phyloP scores from a whole-genome alignment of 2,113 vertebrate genomes.

The Oreochromis spilurus region DNA sequence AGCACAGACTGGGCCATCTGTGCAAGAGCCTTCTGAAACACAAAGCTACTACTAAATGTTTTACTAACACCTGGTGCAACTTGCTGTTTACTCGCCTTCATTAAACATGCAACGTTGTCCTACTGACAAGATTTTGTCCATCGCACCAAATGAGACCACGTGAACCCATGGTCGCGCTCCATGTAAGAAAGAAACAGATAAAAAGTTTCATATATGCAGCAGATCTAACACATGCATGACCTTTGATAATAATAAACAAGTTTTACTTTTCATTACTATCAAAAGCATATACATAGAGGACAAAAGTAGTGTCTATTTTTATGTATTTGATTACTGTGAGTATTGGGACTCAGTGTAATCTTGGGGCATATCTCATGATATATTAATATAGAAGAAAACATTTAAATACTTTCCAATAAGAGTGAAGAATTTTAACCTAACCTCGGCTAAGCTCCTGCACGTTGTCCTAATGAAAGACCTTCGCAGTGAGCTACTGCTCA shows the following conservation, averaged over 20 bases:
- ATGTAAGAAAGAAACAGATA: neutral
- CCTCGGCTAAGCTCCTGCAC: neutral
- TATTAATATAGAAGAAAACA: neutral
- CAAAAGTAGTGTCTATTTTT: neutral
- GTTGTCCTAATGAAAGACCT: neutral
- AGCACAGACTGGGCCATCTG: neutral
- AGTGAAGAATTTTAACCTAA: neutral
- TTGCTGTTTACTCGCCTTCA: neutral
- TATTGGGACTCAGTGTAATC: neutral
- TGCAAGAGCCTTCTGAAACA: neutral
- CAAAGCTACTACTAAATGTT: constrained; percentile 40
- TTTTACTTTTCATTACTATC: neutral
- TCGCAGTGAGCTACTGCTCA: neutral
- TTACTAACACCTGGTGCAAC: constrained; percentile 21
- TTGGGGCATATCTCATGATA: neutral
- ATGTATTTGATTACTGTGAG: neutral
- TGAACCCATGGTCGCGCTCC: neutral
- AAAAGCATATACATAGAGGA: neutral
- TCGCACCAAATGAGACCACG: neutral
- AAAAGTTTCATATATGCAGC: neutral
- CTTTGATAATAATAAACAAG: neutral
- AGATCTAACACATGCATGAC: neutral
- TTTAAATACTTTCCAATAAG: neutral
- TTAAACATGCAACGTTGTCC: constrained; percentile 25
- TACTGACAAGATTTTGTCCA: neutral